These are phyloP conservation scores for Drosophila nigrodunni DNA, from an alignment of 1,140 invertebrate species.

Conservation along the genomic window DNA sequence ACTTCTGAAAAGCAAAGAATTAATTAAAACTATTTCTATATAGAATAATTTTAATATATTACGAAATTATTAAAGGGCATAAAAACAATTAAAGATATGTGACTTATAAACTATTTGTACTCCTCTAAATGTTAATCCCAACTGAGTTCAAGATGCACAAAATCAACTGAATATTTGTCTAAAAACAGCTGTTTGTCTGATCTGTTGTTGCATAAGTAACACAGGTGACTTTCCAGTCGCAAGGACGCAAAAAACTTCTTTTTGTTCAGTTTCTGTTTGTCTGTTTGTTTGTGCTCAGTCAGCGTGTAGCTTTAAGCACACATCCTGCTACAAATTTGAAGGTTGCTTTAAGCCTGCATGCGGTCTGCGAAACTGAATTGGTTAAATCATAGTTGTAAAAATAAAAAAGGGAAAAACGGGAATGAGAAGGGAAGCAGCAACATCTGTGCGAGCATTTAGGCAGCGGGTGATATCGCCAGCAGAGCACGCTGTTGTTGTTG, in stretches of 20 bases:
- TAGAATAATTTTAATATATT: too few species aligned
- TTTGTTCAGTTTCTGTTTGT: conserved; percentile 7
- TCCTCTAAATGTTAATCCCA: background rate
- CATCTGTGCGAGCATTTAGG: conserved; percentile 56
- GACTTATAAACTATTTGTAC: too few species aligned
- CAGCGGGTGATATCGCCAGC: conserved; percentile 37
- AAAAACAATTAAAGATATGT: too few species aligned
- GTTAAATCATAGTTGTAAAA: conserved; percentile 18
- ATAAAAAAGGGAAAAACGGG: background rate
- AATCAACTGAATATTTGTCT: conserved; percentile 31
- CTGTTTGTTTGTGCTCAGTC: conserved; percentile 13
- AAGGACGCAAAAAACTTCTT: conserved; percentile 3
- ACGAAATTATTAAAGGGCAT: too few species aligned
- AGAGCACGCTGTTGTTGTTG: background rate
- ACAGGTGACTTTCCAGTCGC: background rate
- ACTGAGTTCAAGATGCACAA: conserved; percentile 15
- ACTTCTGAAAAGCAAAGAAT: background rate
- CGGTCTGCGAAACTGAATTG: conserved; percentile 33
- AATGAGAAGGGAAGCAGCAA: conserved; percentile 20
- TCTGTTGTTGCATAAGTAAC: background rate
- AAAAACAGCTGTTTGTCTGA: conserved; percentile 4
- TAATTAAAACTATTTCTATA: too few species aligned
- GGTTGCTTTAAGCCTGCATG: conserved; percentile 46
- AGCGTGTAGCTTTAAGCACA: conserved; percentile 44
- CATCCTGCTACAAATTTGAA: conserved; percentile 47